Percentiles rank a stretch among this genome's conserved stretches.
phyloP scores from a whole-genome alignment of 2,113 vertebrate species.

The Pundamilia nyererei region DNA sequence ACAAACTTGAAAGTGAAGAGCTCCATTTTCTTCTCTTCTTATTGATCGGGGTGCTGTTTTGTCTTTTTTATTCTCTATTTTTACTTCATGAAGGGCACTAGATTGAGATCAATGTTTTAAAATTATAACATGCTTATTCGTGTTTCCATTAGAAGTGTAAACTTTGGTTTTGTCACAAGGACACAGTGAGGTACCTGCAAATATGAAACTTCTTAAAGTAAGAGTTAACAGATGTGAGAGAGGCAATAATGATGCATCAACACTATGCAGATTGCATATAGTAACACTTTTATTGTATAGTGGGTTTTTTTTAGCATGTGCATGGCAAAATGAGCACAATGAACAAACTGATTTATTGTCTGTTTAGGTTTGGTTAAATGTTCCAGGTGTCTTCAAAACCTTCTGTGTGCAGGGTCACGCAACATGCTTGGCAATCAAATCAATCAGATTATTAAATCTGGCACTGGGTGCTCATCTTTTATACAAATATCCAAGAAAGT shows the following conservation, averaged over 20 bases:
- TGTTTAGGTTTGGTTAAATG: neutral
- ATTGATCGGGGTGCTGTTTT: neutral
- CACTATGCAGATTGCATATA: neutral
- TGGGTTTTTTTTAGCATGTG: fast-evolving
- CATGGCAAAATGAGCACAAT: neutral
- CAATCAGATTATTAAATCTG: neutral
- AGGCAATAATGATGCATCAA: neutral
- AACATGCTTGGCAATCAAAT: neutral
- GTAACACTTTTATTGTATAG: neutral
- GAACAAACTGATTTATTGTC: neutral
- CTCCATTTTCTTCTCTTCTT: neutral
- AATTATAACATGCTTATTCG: neutral
- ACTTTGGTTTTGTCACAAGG: neutral
- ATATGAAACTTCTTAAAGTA: neutral
- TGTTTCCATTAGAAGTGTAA: neutral
- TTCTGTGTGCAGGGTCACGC: neutral
- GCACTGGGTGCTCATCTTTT: neutral
- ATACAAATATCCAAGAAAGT: neutral
- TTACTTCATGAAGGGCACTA: neutral
- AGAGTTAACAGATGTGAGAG: neutral
- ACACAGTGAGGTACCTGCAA: neutral
- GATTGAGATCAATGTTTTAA: neutral
- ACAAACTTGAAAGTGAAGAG: neutral
- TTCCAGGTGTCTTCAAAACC: neutral
- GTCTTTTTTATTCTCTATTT: neutral